Percentiles rank a stretch among this genome's conserved stretches.
phyloP scores from a whole-genome alignment of 2,797 vertebrate species.

The Pantherophis alleghaniensis region DNA sequence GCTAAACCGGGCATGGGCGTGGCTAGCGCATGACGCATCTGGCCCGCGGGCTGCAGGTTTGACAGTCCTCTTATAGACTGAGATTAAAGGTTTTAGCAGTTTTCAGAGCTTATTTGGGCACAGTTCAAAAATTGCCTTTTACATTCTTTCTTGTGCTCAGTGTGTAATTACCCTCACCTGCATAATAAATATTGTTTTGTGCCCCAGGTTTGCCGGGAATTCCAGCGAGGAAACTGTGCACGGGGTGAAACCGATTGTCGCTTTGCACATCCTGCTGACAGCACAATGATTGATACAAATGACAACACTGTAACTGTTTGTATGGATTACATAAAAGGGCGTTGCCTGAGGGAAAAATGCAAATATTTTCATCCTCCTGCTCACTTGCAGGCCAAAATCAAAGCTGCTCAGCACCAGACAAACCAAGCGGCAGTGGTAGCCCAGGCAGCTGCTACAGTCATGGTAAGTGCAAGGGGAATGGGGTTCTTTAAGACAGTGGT shows the following conservation, averaged over 20 bases:
- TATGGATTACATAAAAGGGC: conserved; percentile 99
- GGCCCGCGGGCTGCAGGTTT: too few relatives aligned
- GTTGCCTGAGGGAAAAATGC: conserved; percentile 99
- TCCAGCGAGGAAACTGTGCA: conserved; percentile 97
- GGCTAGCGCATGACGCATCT: too few relatives aligned
- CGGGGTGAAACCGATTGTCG: conserved; percentile 98
- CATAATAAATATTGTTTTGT: conserved; percentile 60
- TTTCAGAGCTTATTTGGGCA: neutral
- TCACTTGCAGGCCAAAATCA: conserved; percentile 99
- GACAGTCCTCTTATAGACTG: neutral
- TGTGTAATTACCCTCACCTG: rapidly evolving
- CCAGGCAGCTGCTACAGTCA: conserved; percentile 87
- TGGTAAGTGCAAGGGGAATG: conserved; percentile 76
- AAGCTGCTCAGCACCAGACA: conserved; percentile 95
- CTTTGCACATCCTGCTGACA: conserved; percentile 97
- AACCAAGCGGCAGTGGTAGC: conserved; percentile 91
- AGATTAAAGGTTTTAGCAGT: neutral
- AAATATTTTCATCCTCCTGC: conserved; percentile 99
- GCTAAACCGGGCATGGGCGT: too few relatives aligned
- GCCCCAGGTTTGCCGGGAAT: conserved; percentile 94
- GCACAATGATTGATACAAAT: conserved; percentile 97
- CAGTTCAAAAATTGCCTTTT: neutral
- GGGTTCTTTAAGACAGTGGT: conserved; percentile 38
- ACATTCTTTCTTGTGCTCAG: neutral
- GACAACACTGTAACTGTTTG: conserved; percentile 99